Conservation (phyloP, 2,113 vertebrate genomes). For the Mesitornis unicolor region DNA sequence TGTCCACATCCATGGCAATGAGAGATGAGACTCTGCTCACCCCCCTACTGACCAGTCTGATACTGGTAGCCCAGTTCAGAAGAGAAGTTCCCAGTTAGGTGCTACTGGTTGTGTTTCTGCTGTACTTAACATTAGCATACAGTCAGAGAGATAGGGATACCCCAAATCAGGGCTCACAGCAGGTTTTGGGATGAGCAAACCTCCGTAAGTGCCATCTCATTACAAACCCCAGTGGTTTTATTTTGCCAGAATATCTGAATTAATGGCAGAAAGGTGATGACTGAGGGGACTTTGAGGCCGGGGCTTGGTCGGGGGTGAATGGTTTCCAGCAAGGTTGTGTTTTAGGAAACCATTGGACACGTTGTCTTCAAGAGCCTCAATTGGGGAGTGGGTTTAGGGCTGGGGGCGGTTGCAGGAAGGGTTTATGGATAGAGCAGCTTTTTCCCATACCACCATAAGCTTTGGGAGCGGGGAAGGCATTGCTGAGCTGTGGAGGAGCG, state of each 20-base stretch:
- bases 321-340: background rate
- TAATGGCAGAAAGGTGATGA: background rate
- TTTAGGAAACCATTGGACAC: background rate
- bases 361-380: background rate
- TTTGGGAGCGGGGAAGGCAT: background rate
- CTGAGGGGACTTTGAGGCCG: background rate
- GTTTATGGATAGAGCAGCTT: background rate
- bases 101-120: background rate
- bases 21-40: background rate
- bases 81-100: rapidly evolving
- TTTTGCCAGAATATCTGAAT: background rate
- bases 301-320: background rate
- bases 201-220: background rate
- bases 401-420: background rate
- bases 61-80: background rate
- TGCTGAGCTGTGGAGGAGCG: background rate
- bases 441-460: background rate
- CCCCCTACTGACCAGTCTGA: background rate
- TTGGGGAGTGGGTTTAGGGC: background rate
- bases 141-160: rapidly evolving
- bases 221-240: background rate
- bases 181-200: background rate
- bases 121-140: rapidly evolving
- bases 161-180: background rate
- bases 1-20: background rate